A percentile compares a stretch with the other conserved stretches of the same genome.
Evolutionary conservation across 2,113 vertebrate species (phyloP).

Genomic region (Gasterosteus nipponicus): DNA sequence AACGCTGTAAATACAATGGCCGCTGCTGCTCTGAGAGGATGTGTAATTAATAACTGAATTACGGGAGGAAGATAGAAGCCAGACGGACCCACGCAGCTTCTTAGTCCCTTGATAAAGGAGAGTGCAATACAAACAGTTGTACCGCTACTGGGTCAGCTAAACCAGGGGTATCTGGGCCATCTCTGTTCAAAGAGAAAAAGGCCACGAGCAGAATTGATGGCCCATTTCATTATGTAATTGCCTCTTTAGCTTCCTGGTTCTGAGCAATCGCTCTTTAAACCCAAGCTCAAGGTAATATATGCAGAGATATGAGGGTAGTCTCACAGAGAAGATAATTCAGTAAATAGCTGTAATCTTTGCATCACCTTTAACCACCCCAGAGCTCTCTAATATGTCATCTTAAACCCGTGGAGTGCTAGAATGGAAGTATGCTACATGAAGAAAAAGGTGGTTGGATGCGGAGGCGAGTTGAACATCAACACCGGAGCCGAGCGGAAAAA

Average conservation of each 20-base stretch:
- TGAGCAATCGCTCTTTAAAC: constrained; percentile 81
- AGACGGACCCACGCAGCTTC: constrained; percentile 70
- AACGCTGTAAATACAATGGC: constrained; percentile 86
- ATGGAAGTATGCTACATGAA: constrained; percentile 58
- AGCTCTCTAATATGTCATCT: constrained; percentile 73
- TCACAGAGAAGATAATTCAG: constrained; percentile 77
- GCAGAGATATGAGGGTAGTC: constrained; percentile 75
- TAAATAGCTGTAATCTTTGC: constrained; percentile 81
- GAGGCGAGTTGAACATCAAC: constrained; percentile 56
- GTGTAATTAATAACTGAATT: constrained; percentile 90
- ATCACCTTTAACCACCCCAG: constrained; percentile 75
- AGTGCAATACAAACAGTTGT: constrained; percentile 80
- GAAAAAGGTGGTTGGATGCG: constrained; percentile 29
- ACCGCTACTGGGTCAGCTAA: constrained; percentile 80
- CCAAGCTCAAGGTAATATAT: constrained; percentile 78
- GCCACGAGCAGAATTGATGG: constrained; percentile 73
- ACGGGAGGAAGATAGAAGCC: constrained; percentile 78
- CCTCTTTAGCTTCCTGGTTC: constrained; percentile 81
- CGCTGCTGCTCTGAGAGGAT: constrained; percentile 78
- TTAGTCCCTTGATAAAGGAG: constrained; percentile 79
- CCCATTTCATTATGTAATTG: constrained; percentile 84
- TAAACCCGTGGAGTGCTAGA: constrained; percentile 51
- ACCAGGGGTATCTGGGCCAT: constrained; percentile 78
- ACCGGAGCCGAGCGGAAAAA: constrained; percentile 16
- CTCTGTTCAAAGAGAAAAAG: constrained; percentile 76